These are phyloP conservation scores for Pitta sordida DNA, from an alignment of 2,113 vertebrate species.

Conservation along the genomic window DNA sequence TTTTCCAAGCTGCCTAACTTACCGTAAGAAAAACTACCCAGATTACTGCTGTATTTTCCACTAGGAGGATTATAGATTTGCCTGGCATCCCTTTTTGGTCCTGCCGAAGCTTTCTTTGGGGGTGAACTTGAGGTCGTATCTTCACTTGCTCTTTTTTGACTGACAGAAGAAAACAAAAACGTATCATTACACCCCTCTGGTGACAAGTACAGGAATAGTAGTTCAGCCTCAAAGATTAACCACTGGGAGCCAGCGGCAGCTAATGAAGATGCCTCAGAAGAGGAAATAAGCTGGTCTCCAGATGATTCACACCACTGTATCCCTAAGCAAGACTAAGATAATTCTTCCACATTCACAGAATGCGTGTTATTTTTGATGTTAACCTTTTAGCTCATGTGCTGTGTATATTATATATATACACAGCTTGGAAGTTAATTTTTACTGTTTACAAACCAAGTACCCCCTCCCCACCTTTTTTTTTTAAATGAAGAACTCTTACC, in stretches of 20 bases:
- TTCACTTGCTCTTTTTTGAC: slow-evolving; percentile 87
- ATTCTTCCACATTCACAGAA: neutral
- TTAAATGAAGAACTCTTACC: slow-evolving; percentile 65
- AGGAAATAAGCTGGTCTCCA: neutral
- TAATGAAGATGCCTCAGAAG: neutral
- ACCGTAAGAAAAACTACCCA: slow-evolving; percentile 93
- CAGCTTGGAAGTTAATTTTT: neutral
- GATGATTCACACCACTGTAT: neutral
- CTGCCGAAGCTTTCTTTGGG: slow-evolving; percentile 85
- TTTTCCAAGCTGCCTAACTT: slow-evolving; percentile 65
- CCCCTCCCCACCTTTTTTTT: accelerated
- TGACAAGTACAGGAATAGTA: neutral
- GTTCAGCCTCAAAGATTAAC: neutral
- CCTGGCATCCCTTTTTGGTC: slow-evolving; percentile 90
- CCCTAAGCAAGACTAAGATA: neutral
- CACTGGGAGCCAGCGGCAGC: neutral
- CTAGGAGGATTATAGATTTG: slow-evolving; percentile 99
- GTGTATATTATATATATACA: neutral
- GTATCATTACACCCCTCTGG: neutral
- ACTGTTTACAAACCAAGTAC: neutral
- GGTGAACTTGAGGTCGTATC: slow-evolving; percentile 79
- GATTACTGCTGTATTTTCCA: slow-evolving; percentile 94
- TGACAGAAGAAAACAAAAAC: slow-evolving; percentile 55
- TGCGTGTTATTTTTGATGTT: neutral
- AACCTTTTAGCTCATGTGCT: neutral